These are phyloP conservation scores for Heliconius eleuchia DNA, from an alignment of 1,140 invertebrate genomes.

Conservation along the genomic window DNA sequence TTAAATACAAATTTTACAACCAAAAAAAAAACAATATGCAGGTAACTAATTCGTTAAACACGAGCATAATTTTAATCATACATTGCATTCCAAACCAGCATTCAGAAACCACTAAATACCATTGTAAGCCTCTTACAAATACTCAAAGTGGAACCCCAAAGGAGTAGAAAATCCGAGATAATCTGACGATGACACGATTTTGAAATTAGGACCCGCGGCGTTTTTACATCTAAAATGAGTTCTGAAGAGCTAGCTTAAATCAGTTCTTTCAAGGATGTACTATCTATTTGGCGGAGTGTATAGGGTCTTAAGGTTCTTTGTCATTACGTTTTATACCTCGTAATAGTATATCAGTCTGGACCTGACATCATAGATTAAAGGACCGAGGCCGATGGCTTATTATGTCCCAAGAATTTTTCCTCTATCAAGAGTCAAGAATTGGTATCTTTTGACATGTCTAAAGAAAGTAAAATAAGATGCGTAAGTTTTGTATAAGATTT, in stretches of 20 bases:
- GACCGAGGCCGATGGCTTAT: conserved; percentile 9
- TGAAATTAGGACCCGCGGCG: conserved; percentile 52
- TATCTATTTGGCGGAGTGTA: conserved; percentile 16
- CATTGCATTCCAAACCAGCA: conserved; percentile 40
- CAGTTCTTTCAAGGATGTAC: background rate
- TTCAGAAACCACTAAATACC: conserved; percentile 48
- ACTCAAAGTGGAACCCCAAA: conserved; percentile 48
- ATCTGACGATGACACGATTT: conserved; percentile 61
- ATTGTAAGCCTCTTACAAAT: conserved; percentile 63
- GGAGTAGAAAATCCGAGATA: conserved; percentile 61
- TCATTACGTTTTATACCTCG: conserved; percentile 18
- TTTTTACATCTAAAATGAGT: conserved; percentile 51
- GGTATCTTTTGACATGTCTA: background rate
- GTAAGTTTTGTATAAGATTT: background rate
- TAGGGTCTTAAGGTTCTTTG: conserved; percentile 18
- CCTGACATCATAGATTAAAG: conserved; percentile 23
- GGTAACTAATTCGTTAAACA: background rate
- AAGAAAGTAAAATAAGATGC: background rate
- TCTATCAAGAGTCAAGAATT: background rate
- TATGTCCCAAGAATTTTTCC: conserved; percentile 1
- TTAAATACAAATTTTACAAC: no score
- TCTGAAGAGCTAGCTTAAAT: conserved; percentile 28
- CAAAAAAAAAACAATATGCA: background rate
- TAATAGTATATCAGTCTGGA: conserved; percentile 23
- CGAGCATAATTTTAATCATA: conserved; percentile 14